Conservation (phyloP, 2,888 invertebrate species). For the Keiferia lycopersicella region DNA sequence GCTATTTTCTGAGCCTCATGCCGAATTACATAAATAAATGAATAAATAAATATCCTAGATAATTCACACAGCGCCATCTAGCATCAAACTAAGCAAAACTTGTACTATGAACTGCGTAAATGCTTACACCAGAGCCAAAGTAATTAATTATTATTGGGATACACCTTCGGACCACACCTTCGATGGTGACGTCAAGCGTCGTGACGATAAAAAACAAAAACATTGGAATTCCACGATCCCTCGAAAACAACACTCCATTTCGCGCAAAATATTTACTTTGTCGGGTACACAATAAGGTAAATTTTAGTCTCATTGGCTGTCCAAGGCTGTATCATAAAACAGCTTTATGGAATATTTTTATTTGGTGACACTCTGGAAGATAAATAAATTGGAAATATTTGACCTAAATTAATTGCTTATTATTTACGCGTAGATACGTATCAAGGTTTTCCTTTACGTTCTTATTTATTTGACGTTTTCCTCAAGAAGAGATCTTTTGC, state of each 20-base stretch:
- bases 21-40: too few relatives aligned
- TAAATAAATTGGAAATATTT: not conserved
- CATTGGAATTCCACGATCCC: constrained; percentile 32
- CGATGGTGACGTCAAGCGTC: not conserved
- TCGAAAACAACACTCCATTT: constrained; percentile 49
- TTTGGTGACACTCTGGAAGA: not conserved
- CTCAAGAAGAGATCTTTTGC: not conserved
- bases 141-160: not conserved
- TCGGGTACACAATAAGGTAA: constrained; percentile 24
- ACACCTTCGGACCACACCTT: constrained; percentile 1
- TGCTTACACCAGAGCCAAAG: constrained; percentile 1
- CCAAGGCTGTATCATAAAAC: not conserved
- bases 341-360: not conserved
- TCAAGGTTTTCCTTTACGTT: not conserved
- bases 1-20: too few relatives aligned
- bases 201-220: constrained; percentile 21
- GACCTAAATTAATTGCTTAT: not conserved
- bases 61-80: too few relatives aligned
- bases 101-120: too few relatives aligned
- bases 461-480: constrained; percentile 3
- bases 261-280: constrained; percentile 56
- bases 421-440: not conserved
- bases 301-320: constrained; percentile 2
- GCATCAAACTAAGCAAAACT: too few relatives aligned
- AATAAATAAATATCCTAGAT: too few relatives aligned